Base-by-base conservation (phyloP, 2,797 vertebrate species). In the Bovichtus variegatus region DNA sequence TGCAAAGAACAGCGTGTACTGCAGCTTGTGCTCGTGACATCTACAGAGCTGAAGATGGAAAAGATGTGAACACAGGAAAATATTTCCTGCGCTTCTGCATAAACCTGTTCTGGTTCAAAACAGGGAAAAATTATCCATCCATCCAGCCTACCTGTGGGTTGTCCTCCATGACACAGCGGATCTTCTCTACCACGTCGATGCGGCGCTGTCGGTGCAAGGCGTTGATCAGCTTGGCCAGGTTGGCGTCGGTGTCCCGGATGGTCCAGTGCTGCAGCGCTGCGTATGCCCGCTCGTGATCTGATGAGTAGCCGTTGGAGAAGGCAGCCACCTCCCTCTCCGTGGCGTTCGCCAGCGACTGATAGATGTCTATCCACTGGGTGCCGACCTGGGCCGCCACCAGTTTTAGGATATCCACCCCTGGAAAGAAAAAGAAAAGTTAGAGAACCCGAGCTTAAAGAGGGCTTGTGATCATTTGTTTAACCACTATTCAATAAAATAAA, bases 221-320 rank as follows among this genome's bases (percentile, higher is more conserved):
- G 0, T 96, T 97, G 92, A 99, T 99, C 63, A 99, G 93, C 89
- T 98, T 98, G 34, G 97, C 97, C 31, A 99, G 96, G 92, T 97
- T 99, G 91, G 98, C 97, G 57, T 98, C 97, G 0, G 96, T 91
- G 72, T 99, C 98, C 0, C 97, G 95, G 87, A 99, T 96, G 85
- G 97, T 99, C 98, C 98, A 99, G 92, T 98, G 97, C 93, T 99
- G 97, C 85, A 99, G 90, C 0, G 98, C 97, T 0, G 98, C 98
- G 0, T 99, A 99, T 2, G 97, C 98, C 2, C 97, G 93, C 86
- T 99, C 97, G 0, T 96, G 97, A 88, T 99, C 97, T 0, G 96
- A 96, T 0, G 95, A 88, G 82, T 99, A 99, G 53, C 96, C 96
- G 0, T 96, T 97, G 90, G 97, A 97, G 89, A 99, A 98, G 11